Conservation (phyloP, 2,888 invertebrate genomes). For the Dusona sp. region DNA sequence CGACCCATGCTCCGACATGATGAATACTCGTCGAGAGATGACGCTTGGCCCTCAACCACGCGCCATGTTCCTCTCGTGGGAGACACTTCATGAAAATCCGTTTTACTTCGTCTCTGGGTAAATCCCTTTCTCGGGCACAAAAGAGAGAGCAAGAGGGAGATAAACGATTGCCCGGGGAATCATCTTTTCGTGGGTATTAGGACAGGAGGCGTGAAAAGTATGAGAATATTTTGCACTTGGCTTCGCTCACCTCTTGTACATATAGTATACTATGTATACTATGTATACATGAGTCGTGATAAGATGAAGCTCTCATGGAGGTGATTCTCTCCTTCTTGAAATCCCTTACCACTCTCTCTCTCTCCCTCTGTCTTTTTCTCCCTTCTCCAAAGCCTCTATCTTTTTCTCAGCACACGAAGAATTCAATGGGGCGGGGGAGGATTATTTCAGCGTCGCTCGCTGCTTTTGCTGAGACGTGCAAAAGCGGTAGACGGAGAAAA, state of each 20-base stretch:
- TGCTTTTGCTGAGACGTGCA: constrained; percentile 73
- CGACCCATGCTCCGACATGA: constrained; percentile 48
- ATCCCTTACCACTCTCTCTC: constrained; percentile 47
- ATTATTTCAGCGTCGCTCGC: constrained; percentile 74
- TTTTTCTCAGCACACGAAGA: constrained; percentile 49
- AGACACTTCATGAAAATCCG: constrained; percentile 75
- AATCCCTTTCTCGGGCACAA: constrained; percentile 66
- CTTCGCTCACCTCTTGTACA: constrained; percentile 59
- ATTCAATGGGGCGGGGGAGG: constrained; percentile 55
- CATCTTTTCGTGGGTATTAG: constrained; percentile 71
- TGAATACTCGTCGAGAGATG: constrained; percentile 65
- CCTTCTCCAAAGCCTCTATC: constrained; percentile 22
- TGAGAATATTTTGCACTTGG: constrained; percentile 77
- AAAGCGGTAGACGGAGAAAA: constrained; percentile 73
- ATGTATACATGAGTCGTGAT: constrained; percentile 54
- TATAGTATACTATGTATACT: neutral
- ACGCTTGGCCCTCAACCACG: constrained; percentile 47
- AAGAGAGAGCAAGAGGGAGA: constrained; percentile 57
- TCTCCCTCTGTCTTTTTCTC: constrained; percentile 47
- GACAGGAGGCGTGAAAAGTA: constrained; percentile 71
- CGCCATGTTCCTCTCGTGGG: constrained; percentile 49
- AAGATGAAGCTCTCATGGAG: constrained; percentile 64
- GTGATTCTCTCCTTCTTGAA: constrained; percentile 62
- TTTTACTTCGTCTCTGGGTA: constrained; percentile 72
- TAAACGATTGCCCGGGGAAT: constrained; percentile 69